Conservation (phyloP, 2,888 invertebrate genomes). For the Petrolisthes manimaculis region DNA sequence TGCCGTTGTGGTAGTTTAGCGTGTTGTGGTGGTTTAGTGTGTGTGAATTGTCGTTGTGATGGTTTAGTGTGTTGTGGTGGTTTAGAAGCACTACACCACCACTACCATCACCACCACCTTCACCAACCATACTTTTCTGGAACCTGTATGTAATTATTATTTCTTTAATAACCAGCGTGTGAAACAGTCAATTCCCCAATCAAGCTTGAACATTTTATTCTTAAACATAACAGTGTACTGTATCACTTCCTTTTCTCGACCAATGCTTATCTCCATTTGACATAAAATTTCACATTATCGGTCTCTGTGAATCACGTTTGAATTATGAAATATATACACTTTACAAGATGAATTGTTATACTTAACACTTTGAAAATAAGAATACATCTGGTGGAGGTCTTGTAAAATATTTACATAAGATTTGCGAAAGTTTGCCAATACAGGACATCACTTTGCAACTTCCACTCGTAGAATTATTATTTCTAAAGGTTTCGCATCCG, state of each 20-base stretch:
- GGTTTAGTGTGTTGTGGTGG: too few relatives aligned
- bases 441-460: neutral
- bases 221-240: constrained; percentile 1
- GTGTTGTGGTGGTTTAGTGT: too few relatives aligned
- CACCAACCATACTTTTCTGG: neutral
- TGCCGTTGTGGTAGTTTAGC: too few relatives aligned
- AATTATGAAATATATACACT: neutral
- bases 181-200: neutral
- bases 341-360: constrained; percentile 4
- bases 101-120: too few relatives aligned
- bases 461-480: constrained; percentile 10
- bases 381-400: neutral
- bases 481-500: neutral
- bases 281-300: neutral
- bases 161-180: neutral
- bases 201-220: neutral
- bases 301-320: neutral
- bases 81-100: too few relatives aligned
- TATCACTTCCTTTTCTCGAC: neutral
- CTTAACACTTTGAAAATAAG: neutral
- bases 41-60: too few relatives aligned
- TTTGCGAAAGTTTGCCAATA: neutral
- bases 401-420: neutral
- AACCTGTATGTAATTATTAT: neutral
- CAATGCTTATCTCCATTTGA: neutral